phyloP scores from a whole-genome alignment of 2,797 vertebrate species.

The Paguma larvata region DNA sequence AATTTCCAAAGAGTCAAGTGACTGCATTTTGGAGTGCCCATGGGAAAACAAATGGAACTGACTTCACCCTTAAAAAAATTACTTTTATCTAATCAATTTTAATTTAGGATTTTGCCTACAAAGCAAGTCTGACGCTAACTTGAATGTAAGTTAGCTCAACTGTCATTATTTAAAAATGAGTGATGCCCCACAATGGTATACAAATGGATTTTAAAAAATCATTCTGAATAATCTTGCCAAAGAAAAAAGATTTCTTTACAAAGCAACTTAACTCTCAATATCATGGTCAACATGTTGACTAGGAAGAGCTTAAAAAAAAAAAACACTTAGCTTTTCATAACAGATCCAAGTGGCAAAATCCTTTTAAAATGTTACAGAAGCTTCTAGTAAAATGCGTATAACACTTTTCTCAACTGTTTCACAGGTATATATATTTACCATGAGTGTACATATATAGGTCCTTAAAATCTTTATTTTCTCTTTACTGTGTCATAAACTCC shows the following conservation, averaged over 20 bases:
- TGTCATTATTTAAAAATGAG: not conserved
- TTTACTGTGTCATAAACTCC: not conserved
- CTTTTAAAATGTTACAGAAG: conserved; percentile 23
- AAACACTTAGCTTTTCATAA: not conserved
- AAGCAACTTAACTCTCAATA: conserved; percentile 21
- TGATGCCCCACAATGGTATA: not conserved
- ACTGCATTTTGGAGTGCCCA: not conserved
- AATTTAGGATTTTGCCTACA: conserved; percentile 30
- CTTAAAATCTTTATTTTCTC: not conserved
- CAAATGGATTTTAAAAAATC: conserved; percentile 9
- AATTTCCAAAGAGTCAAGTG: conserved; percentile 38
- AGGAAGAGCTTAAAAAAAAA: not conserved
- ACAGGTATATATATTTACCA: not conserved
- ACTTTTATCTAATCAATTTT: conserved; percentile 47
- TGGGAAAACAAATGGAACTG: conserved; percentile 23
- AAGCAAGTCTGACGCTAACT: conserved; percentile 1
- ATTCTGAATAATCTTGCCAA: conserved; percentile 12
- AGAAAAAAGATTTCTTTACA: conserved; percentile 40
- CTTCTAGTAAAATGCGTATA: not conserved
- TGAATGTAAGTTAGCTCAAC: conserved; percentile 14
- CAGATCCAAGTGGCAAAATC: conserved; percentile 24
- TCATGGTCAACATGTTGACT: not conserved
- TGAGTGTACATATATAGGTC: not conserved
- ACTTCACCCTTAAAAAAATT: conserved; percentile 36
- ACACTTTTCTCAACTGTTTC: conserved; percentile 20